Conservation (phyloP, 2,888 invertebrate species). For the Orthosia gracilis region DNA sequence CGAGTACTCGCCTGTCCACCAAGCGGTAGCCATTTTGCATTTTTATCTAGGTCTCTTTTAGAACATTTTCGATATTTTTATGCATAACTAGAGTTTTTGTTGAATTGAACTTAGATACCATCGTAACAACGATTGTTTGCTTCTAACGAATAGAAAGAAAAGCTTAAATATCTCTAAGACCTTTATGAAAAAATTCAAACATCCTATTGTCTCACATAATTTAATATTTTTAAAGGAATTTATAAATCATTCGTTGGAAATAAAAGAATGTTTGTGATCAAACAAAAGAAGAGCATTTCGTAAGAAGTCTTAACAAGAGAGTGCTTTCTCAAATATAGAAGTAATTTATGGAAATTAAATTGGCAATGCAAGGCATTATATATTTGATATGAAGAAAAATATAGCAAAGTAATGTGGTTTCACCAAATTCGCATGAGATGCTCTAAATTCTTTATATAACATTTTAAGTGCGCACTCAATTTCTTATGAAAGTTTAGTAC, state of each 20-base stretch:
- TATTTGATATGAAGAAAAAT: not conserved
- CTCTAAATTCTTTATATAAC: not conserved
- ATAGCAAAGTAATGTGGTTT: constrained; percentile 14
- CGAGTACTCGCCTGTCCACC: constrained; percentile 32
- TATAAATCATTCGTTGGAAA: too few species aligned
- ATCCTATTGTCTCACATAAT: too few species aligned
- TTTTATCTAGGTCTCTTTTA: constrained; percentile 35
- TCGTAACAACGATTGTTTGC: not conserved
- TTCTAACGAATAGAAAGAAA: too few species aligned
- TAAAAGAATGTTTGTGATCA: too few species aligned
- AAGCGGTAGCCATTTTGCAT: constrained; percentile 36
- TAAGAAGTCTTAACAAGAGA: not conserved
- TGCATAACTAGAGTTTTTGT: not conserved
- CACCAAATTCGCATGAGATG: not conserved
- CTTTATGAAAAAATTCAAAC: too few species aligned
- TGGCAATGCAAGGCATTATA: constrained; percentile 2
- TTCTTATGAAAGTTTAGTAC: too few species aligned
- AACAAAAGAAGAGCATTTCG: not conserved
- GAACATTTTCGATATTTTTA: constrained; percentile 19
- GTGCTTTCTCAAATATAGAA: not conserved
- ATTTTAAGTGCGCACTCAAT: too few species aligned
- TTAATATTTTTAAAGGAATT: too few species aligned
- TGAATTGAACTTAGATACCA: not conserved
- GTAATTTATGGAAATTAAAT: constrained; percentile 11
- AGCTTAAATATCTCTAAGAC: too few species aligned